Base-by-base conservation (phyloP, 2,797 vertebrate genomes). In the Taenioides sp. region DNA sequence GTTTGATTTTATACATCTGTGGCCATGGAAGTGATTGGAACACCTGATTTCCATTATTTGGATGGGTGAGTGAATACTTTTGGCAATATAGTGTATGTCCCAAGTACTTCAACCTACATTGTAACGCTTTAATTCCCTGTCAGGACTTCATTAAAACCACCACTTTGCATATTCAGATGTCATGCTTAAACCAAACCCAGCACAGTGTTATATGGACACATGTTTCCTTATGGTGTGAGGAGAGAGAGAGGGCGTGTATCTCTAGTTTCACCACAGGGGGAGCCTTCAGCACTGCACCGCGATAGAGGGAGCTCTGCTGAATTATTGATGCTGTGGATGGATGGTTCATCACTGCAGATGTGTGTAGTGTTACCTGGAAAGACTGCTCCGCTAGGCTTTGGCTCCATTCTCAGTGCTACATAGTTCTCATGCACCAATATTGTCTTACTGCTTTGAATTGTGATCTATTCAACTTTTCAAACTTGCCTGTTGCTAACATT, bases 311-410 rank as follows among this genome's bases (percentile, higher is more conserved):
- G 82, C 72, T 2, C 22, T 49, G 73, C 84, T 91, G 83, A 92
- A 91, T 91, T 90, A 91, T 90, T 89, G 82, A 92, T 91, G 70
- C 50, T 2, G 9, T 67, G 89, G 86, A 91, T 89, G 87, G 90
- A 90, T 89, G 73, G 80, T 89, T 89, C 80, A 73, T 77, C 72
- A 84, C 78, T 73, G 73, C 74, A 80, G 75, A 80, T 18, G 49
- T 87, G 84, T 83, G 75, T 87, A 81, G 82, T 86, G 80, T 87
- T 88, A 90, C 82, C 79, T 87, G 68, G 69, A 78, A 81, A 80
- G 49, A 81, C 71, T 67, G 72, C 66, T 81, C 80, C 17, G 16
- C 67, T 84, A 81, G 71, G 74, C 69, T 75, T 77, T 81, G 80
- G 86, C 74, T 77, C 65, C 72, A 85, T 75, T 69, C 60, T 61